Evolutionary conservation across 2,113 vertebrate species (phyloP), one percentile per base, ranked within the genome.

Genomic region (Lanius ludovicianus): DNA sequence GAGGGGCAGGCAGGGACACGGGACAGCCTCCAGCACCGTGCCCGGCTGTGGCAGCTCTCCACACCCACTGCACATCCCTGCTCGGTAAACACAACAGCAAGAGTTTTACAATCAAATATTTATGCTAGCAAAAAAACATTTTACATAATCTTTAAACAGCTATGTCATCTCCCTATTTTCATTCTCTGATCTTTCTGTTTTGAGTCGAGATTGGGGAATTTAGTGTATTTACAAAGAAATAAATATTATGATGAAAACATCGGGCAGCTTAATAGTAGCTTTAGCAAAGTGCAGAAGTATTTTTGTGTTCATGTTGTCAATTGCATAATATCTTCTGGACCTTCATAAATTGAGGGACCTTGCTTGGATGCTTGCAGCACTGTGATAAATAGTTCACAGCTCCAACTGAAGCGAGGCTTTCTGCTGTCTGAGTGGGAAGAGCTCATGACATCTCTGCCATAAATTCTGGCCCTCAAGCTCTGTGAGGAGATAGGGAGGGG

Each of bases 191-290:
- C 97, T 97, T 96, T 97, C 95, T 97, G 95, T 90, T 98, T 97
- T 96, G 96, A 96, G 94, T 77, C 74, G 95, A 88, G 97, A 97
- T 97, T 37, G 87, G 96, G 97, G 97, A 97, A 98, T 97, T 97
- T 57, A 68, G 90, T 84, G 9, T 97, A 98, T 98, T 98, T 98
- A 97, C 94, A 92, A 87, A 97, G 95, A 97, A 98, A 96, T 98
- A 98, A 98, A 98, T 98, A 98, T 98, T 98, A 98, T 97, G 97
- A 84, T 97, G 97, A 96, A 97, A 98, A 97, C 93, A 98, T 91
- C 87, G 96, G 89, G 92, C 68, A 30, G 94, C 97, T 97, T 97
- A 96, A 71, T 97, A 97, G 97, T 96, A 96, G 97, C 93, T 91
- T 98, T 94, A 96, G 95, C 60, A 84, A 96, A 98, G 91, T 85